Conservation (phyloP, 2,113 vertebrate genomes). For the Zosterops hypoxanthus region DNA sequence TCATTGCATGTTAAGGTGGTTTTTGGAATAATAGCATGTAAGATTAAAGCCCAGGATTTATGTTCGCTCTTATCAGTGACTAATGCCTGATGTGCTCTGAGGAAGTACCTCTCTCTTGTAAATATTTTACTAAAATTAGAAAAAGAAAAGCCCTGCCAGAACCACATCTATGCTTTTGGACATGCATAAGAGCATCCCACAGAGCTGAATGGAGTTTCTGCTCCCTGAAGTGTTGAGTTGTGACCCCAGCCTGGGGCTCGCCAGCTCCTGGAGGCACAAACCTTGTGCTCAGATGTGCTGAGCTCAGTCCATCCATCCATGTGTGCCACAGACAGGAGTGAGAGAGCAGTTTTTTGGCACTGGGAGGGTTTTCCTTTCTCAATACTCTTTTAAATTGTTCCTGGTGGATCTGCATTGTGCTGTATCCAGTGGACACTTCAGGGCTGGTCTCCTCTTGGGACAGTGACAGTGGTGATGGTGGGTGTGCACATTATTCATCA, state of each 20-base stretch:
- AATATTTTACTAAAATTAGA: background rate
- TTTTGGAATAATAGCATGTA: background rate
- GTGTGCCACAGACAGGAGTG: background rate
- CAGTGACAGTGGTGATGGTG: background rate
- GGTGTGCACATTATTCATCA: background rate
- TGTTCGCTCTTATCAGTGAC: background rate
- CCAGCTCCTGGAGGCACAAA: background rate
- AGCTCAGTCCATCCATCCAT: background rate
- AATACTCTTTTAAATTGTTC: background rate
- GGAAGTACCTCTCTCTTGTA: background rate
- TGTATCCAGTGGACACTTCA: background rate
- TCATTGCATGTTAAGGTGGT: background rate
- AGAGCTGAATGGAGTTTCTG: background rate
- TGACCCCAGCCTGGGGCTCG: background rate
- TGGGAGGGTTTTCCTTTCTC: background rate
- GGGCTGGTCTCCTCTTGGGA: background rate
- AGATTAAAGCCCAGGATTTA: background rate
- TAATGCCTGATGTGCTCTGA: background rate
- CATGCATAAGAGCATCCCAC: background rate
- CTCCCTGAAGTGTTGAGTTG: background rate
- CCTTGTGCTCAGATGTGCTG: slow-evolving; percentile 19
- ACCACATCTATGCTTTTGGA: background rate
- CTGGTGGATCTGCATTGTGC: background rate
- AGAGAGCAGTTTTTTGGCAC: background rate
- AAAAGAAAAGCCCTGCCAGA: background rate